phyloP scores from a whole-genome alignment of 2,797 vertebrate genomes.

The Sebastes minor region DNA sequence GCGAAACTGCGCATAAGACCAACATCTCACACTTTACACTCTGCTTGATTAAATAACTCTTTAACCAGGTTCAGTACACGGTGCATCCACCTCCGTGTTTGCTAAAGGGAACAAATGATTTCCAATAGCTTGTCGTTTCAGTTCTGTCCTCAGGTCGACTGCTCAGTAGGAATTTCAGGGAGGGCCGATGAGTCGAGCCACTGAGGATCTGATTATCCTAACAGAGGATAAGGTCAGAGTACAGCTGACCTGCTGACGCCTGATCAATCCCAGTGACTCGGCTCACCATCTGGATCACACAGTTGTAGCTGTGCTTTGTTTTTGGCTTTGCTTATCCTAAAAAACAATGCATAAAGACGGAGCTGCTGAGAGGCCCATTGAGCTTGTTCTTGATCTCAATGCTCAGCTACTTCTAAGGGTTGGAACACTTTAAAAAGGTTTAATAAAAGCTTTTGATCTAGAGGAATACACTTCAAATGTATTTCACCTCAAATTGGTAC shows the following conservation, averaged over 20 bases:
- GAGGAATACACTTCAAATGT: neutral
- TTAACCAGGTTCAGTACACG: conserved; percentile 1
- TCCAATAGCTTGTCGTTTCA: conserved; percentile 51
- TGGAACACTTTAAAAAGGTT: neutral
- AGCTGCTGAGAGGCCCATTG: neutral
- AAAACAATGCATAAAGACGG: neutral
- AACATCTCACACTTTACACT: neutral
- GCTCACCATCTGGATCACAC: neutral
- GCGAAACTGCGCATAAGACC: neutral
- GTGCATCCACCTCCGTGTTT: conserved; percentile 6
- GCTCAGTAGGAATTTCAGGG: conserved; percentile 42
- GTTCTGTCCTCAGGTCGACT: conserved; percentile 43
- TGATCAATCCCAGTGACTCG: conserved; percentile 46
- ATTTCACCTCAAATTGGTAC: neutral
- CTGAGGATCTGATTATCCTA: conserved; percentile 46
- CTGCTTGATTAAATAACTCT: neutral
- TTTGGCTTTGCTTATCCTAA: neutral
- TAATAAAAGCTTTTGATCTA: neutral
- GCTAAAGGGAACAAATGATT: conserved; percentile 67
- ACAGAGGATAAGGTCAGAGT: conserved; percentile 52
- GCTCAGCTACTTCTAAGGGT: neutral
- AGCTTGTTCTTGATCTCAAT: neutral
- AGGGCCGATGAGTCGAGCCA: neutral
- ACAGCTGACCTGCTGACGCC: conserved; percentile 44
- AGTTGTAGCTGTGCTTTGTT: neutral